Conservation (phyloP, 2,113 vertebrate genomes). For the Spea bombifrons region DNA sequence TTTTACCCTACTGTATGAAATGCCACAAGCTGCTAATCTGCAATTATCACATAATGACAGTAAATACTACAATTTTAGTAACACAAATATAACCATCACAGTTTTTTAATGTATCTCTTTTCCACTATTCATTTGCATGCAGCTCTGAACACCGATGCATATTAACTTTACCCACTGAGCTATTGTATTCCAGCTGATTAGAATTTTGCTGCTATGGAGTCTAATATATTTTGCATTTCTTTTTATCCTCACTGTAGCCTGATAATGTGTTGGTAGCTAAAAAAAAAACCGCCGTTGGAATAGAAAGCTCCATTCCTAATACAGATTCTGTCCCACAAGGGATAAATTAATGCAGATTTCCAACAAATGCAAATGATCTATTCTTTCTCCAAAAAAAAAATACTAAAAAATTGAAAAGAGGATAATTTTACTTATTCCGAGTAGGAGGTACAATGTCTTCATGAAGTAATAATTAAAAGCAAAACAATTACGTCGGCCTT, state of each 20-base stretch:
- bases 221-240: constrained; percentile 47
- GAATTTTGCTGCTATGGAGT: constrained; percentile 47
- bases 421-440: constrained; percentile 62
- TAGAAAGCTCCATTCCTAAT: constrained; percentile 24
- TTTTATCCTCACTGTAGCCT: constrained; percentile 53
- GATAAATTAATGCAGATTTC: constrained; percentile 36
- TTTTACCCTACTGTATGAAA: not conserved
- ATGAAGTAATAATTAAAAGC: constrained; percentile 74
- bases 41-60: constrained; percentile 37
- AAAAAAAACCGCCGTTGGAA: constrained; percentile 23
- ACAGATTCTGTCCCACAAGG: constrained; percentile 38
- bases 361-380: constrained; percentile 48
- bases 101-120: constrained; percentile 40
- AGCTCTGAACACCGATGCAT: constrained; percentile 39
- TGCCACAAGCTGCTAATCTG: not conserved
- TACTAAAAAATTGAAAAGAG: constrained; percentile 50
- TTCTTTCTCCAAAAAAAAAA: constrained; percentile 11
- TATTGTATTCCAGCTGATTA: constrained; percentile 46
- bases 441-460: constrained; percentile 72
- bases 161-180: constrained; percentile 47
- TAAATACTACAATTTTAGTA: constrained; percentile 28
- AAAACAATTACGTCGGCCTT: constrained; percentile 70
- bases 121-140: constrained; percentile 38
- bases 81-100: constrained; percentile 9
- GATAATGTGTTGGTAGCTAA: constrained; percentile 41